A percentile compares a stretch with the other conserved stretches of the same genome.
These are phyloP conservation scores for Rhagonycha lutea DNA, from an alignment of 2,888 invertebrate species.

Conservation along the genomic window DNA sequence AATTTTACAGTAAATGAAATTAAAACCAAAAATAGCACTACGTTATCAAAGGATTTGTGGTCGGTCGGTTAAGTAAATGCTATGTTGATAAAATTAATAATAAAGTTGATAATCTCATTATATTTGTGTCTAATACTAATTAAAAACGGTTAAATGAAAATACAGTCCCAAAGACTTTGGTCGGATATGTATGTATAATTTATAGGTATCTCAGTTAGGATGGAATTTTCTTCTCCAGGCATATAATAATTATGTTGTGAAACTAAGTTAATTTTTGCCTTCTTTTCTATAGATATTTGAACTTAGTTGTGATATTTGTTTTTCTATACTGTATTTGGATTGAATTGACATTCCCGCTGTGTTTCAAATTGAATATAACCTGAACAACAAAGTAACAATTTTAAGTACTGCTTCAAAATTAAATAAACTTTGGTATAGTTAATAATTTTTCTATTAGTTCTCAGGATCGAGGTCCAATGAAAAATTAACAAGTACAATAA, in stretches of 20 bases:
- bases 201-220: no score
- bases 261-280: not conserved
- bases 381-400: not conserved
- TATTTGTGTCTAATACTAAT: not conserved
- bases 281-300: not conserved
- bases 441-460: no score
- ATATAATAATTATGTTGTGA: no score
- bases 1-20: not conserved
- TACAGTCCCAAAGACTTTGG: not conserved
- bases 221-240: no score
- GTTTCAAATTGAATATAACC: not conserved
- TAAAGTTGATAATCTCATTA: not conserved
- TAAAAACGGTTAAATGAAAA: not conserved
- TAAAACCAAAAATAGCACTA: not conserved
- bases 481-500: no score
- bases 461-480: no score
- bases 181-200: no score
- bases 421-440: not conserved
- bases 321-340: not conserved
- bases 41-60: not conserved
- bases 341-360: not conserved
- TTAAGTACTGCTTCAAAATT: not conserved
- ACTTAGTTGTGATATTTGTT: not conserved
- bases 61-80: not conserved
- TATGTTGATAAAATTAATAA: not conserved